phyloP scores from a whole-genome alignment of 2,888 invertebrate species.

The Cosmopolites sordidus region DNA sequence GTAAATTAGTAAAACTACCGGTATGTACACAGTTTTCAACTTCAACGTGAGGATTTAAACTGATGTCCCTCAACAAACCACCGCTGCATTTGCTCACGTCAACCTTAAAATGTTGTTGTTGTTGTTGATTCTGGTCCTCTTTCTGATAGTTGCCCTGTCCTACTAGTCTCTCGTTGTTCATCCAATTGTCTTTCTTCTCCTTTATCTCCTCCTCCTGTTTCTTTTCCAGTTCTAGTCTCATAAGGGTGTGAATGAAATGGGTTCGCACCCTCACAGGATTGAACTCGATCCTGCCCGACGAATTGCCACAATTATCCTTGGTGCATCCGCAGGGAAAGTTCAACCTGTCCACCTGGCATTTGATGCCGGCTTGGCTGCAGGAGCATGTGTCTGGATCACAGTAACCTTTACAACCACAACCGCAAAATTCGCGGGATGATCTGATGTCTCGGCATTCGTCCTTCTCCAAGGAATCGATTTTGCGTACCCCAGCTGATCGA shows the following conservation, averaged over 20 bases:
- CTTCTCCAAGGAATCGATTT: slow-evolving; percentile 90
- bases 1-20: slow-evolving; percentile 64
- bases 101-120: slow-evolving; percentile 19
- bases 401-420: slow-evolving; percentile 86
- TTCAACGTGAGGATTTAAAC: slow-evolving; percentile 55
- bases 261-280: slow-evolving; percentile 93
- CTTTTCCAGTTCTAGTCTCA: slow-evolving; percentile 86
- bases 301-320: slow-evolving; percentile 89
- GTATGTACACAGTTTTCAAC: slow-evolving; percentile 62
- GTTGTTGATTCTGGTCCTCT: slow-evolving; percentile 21
- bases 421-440: slow-evolving; percentile 88
- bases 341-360: slow-evolving; percentile 94
- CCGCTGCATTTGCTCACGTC: slow-evolving; percentile 41
- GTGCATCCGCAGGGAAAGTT: slow-evolving; percentile 97
- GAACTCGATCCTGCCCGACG: slow-evolving; percentile 90
- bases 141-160: slow-evolving; percentile 5
- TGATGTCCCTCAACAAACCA: slow-evolving; percentile 53
- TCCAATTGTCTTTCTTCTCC: slow-evolving; percentile 50
- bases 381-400: slow-evolving; percentile 95
- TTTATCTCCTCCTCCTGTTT: slow-evolving; percentile 59
- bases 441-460: slow-evolving; percentile 91
- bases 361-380: slow-evolving; percentile 91
- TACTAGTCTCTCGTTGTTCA: slow-evolving; percentile 51
- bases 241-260: slow-evolving; percentile 94
- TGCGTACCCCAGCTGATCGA: slow-evolving; percentile 87